Evolutionary conservation across 2,113 vertebrate genomes (phyloP), one percentile per base, ranked within the genome.

Genomic region (Poicephalus meyeri): DNA sequence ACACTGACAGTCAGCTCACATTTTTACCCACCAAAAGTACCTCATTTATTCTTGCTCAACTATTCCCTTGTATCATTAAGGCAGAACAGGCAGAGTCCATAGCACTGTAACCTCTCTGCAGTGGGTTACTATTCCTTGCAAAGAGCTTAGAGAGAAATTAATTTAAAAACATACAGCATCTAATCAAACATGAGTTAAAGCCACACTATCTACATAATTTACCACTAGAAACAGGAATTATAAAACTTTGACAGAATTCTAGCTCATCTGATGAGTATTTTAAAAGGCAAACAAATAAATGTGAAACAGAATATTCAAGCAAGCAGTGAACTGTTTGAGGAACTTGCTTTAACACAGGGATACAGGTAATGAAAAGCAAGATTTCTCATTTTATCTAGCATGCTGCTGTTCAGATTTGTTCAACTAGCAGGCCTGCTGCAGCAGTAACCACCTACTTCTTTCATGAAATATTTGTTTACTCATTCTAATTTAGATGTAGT

Each of bases 1-100:
- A 98, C 97, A 98, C 98, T 98, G 98, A 98, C 98, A 98, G 97
- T 96, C 97, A 86, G 94, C 94, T 97, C 97, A 97, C 97, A 97
- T 96, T 96, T 98, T 90, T 97, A 97, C 96, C 97, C 95, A 97
- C 97, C 96, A 91, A 98, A 98, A 98, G 97, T 97, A 98, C 97
- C 98, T 98, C 97, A 98, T 98, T 98, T 98, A 98, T 98, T 98
- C 95, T 96, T 98, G 97, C 97, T 98, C 97, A 95, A 97, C 98
- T 98, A 94, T 93, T 97, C 95, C 93, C 98, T 97, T 98, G 97
- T 98, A 98, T 98, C 96, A 98, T 98, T 98, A 98, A 98, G 96
- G 92, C 94, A 93, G 96, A 98, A 97, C 97, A 97, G 96, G 95
- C 93, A 95, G 96, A 98, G 98, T 97, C 98, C 97, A 96, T 7